Conservation (phyloP, 2,888 invertebrate genomes). For the Eilema griseolum region DNA sequence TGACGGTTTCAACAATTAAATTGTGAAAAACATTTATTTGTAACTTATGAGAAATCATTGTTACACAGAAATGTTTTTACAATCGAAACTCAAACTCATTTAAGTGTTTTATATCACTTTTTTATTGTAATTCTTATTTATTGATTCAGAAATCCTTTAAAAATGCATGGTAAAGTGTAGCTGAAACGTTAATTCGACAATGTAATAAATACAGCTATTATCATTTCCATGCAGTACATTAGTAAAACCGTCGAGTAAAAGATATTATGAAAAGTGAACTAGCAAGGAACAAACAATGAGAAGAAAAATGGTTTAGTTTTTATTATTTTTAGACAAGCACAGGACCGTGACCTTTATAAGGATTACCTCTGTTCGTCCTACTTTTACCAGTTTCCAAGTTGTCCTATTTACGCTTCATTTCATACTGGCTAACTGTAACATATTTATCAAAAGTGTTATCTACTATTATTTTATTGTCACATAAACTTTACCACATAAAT, state of each 20-base stretch:
- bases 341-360: conserved; percentile 14
- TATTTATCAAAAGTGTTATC: conserved; percentile 18
- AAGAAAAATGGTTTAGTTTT: conserved; percentile 3
- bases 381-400: conserved; percentile 18
- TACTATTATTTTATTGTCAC: conserved; percentile 31
- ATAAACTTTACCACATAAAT: conserved; percentile 48
- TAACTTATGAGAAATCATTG: neutral
- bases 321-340: conserved; percentile 26
- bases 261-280: conserved; percentile 1
- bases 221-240: neutral
- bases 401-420: conserved; percentile 24
- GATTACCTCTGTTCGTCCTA: conserved; percentile 23
- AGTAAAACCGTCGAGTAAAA: neutral
- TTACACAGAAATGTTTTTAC: neutral
- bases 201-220: neutral
- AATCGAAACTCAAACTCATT: too few relatives aligned
- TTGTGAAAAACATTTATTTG: neutral
- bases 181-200: neutral
- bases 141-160: too few relatives aligned
- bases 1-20: conserved; percentile 1
- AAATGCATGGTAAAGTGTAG: too few relatives aligned
- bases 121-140: too few relatives aligned
- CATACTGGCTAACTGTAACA: neutral
- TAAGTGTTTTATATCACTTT: too few relatives aligned
- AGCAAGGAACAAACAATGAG: neutral